Evolutionary conservation across 2,113 vertebrate species (phyloP), one percentile per base, ranked within the genome.

Genomic region (Ceratotherium simum): DNA sequence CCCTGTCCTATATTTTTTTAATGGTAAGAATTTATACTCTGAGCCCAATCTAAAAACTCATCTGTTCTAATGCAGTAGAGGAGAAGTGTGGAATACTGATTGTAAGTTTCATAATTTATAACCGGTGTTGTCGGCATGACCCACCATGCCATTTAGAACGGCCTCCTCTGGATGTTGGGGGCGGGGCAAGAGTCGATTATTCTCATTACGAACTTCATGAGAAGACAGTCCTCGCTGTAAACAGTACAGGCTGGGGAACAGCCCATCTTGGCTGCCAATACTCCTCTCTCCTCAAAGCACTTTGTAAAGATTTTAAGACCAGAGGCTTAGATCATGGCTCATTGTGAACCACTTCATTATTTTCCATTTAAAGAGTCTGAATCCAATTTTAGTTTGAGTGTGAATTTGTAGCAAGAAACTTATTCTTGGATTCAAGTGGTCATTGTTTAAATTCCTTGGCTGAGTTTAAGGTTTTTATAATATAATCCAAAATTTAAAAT

Each of bases 401-500:
- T 90, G 33, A 82, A 69, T 96, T 60, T 85, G 27, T 60, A 90
- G 65, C 29, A 62, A 96, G 70, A 94, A 94, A 87, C 60, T 75
- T 93, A 97, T 76, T 87, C 80, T 95, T 92, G 76, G 65, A 91
- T 58, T 81, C 76, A 88, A 76, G 73, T 48, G 36, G 91, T 80
- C 29, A 91, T 76, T 84, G 75, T 83, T 95, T 62, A 84, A 95
- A 96, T 81, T 90, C 42, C 64, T 93, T 93, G 80, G 62, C 87
- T 64, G 46, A 62, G 33, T 70, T 90, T 87, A 70, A 87, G 33
- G 29, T 42, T 96, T 96, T 87, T 46, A 83, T 46, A 96, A 90
- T 11, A 83, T 25, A 97, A 80, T 16, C 80, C 42, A 87, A 51
- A 48, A 21, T 87, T 87, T 82, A 96, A 94, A 94, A 92, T 39